Conservation (phyloP, 2,888 invertebrate species). For the Brachypalpus laphriformis region DNA sequence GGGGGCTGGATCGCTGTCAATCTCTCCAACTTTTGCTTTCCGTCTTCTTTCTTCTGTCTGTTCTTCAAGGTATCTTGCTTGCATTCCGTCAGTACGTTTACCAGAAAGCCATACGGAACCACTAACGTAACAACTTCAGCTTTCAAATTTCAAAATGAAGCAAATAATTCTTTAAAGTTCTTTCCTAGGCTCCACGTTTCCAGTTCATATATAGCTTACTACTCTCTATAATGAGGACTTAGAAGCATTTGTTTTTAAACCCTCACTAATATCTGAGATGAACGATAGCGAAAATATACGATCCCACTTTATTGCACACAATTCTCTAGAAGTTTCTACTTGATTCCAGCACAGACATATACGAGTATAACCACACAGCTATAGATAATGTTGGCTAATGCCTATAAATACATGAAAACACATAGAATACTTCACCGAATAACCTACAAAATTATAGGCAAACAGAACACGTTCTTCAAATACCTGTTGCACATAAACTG, state of each 20-base stretch:
- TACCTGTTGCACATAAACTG: slow-evolving; percentile 28
- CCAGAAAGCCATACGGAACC: no score
- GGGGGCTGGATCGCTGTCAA: no score
- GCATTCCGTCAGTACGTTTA: no score
- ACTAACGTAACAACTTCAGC: no score
- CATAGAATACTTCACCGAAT: slow-evolving; percentile 29
- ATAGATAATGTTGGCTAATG: slow-evolving; percentile 10
- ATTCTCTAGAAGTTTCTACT: neutral
- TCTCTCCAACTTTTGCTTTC: no score
- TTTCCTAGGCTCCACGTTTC: no score
- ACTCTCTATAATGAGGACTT: neutral
- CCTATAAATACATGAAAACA: slow-evolving; percentile 15
- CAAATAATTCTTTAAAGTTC: no score
- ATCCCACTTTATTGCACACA: neutral
- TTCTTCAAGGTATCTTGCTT: no score
- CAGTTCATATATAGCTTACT: neutral
- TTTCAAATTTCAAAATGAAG: no score
- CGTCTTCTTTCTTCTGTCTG: no score
- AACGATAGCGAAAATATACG: neutral
- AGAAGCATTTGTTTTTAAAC: neutral
- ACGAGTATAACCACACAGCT: neutral
- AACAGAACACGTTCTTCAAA: slow-evolving; percentile 50
- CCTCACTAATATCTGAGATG: neutral
- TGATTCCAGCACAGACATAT: neutral
- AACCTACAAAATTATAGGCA: slow-evolving; percentile 52